Conservation (phyloP, 2,113 vertebrate genomes). For the Perca fluviatilis region DNA sequence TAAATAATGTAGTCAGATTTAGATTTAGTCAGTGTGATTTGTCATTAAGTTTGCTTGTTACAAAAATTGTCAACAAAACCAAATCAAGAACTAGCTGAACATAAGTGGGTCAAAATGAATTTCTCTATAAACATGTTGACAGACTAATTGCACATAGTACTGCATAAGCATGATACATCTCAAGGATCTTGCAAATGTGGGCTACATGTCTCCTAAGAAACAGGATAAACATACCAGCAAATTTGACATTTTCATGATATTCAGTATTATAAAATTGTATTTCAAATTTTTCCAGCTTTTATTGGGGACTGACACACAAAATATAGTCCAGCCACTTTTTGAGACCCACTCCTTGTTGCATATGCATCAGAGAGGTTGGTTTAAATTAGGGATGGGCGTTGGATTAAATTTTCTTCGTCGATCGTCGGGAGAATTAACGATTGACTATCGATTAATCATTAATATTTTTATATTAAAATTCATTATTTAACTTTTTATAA, state of each 20-base stretch:
- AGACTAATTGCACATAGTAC: neutral
- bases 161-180: neutral
- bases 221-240: neutral
- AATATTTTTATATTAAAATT: no score
- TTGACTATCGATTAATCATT: no score
- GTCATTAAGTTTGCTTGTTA: neutral
- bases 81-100: neutral
- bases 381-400: conserved; percentile 10
- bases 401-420: no score
- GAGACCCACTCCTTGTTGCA: neutral
- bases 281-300: neutral
- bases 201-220: neutral
- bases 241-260: neutral
- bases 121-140: neutral
- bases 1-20: neutral
- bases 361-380: neutral
- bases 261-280: neutral
- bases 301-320: neutral
- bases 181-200: neutral
- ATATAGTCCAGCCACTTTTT: neutral
- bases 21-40: neutral
- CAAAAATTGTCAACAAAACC: neutral
- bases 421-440: no score
- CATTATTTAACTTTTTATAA: no score
- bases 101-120: neutral